Conservation (phyloP, 2,888 invertebrate genomes). For the Eulithis testata region DNA sequence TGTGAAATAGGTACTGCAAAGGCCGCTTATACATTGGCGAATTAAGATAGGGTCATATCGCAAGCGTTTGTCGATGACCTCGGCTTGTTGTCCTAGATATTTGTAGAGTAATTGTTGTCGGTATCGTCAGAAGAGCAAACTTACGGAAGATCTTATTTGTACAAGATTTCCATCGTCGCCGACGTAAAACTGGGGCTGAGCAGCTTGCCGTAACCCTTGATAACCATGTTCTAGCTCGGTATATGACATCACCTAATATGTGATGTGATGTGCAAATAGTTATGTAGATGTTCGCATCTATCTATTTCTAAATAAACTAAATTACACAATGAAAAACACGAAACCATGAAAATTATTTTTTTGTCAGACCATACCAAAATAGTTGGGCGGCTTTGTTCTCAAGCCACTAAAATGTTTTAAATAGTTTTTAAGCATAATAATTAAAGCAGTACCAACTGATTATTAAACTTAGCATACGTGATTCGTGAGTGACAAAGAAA, state of each 20-base stretch:
- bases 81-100: slow-evolving; percentile 23
- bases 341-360: slow-evolving; percentile 18
- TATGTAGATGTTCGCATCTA: slow-evolving; percentile 2
- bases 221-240: slow-evolving; percentile 97
- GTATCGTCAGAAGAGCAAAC: slow-evolving; percentile 52
- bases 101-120: slow-evolving; percentile 1
- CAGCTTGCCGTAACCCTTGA: slow-evolving; percentile 91
- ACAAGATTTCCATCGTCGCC: slow-evolving; percentile 88
- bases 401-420: neutral
- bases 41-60: slow-evolving; percentile 19
- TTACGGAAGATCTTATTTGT: slow-evolving; percentile 84
- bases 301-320: slow-evolving; percentile 10
- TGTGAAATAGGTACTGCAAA: slow-evolving; percentile 14
- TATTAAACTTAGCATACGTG: too few species aligned
- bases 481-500: slow-evolving; percentile 6
- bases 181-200: slow-evolving; percentile 89
- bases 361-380: neutral
- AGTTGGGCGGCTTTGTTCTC: slow-evolving; percentile 7
- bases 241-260: slow-evolving; percentile 90
- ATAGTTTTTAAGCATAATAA: too few species aligned
- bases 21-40: slow-evolving; percentile 4
- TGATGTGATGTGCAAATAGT: slow-evolving; percentile 44
- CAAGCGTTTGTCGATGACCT: slow-evolving; percentile 25
- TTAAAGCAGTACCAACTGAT: too few species aligned
- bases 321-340: slow-evolving; percentile 20